Evolutionary conservation across 2,113 vertebrate genomes (phyloP).

Genomic region (Oreochromis aureus): DNA sequence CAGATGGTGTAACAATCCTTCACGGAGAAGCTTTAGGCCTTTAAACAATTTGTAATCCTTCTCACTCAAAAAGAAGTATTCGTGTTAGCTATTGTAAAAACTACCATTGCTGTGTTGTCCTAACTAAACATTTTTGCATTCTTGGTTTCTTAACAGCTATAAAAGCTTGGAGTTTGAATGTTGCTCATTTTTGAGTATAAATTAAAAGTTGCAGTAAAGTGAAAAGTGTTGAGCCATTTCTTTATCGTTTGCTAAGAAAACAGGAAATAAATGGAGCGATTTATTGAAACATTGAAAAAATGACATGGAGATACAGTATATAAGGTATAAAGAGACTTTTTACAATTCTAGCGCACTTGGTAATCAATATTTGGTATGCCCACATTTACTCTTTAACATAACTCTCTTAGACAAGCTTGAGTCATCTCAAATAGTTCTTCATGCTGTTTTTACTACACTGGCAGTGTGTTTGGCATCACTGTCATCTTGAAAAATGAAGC

Average conservation of each 20-base stretch:
- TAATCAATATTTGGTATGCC: not conserved
- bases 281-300: not conserved
- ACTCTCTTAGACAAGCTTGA: not conserved
- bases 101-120: not conserved
- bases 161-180: not conserved
- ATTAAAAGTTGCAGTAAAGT: not conserved
- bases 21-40: not conserved
- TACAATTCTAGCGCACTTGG: not conserved
- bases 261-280: not conserved
- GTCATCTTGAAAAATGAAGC: not conserved
- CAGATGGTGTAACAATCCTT: slow-evolving; percentile 20
- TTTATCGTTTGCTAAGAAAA: not conserved
- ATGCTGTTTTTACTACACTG: not conserved
- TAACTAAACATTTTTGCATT: not conserved
- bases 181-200: not conserved
- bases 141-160: not conserved
- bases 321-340: not conserved
- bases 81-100: not conserved
- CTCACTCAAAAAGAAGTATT: not conserved
- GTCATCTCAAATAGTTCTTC: not conserved
- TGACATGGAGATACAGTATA: not conserved
- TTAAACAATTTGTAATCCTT: not conserved
- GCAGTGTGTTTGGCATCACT: not conserved
- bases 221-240: not conserved
- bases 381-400: not conserved